Evolutionary conservation across 2,113 vertebrate species (phyloP).

Genomic region (Entelurus aequoreus): DNA sequence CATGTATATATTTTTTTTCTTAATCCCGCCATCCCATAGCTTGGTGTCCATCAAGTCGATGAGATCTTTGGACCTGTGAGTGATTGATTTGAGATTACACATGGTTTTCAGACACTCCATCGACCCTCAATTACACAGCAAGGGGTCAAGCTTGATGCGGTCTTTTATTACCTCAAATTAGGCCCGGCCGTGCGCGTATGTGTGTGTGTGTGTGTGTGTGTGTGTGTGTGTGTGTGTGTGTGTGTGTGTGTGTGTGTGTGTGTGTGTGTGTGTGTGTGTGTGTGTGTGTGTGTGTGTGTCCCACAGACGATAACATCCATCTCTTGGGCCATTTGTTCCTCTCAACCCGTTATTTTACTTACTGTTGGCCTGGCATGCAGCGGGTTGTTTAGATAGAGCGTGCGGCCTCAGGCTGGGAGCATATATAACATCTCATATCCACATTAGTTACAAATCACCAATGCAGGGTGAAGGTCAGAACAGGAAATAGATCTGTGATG

Average conservation of each 20-base stretch:
- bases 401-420: constrained; percentile 41
- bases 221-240: neutral
- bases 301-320: constrained; percentile 56
- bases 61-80: constrained; percentile 51
- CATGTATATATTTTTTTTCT: constrained; percentile 4
- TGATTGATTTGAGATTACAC: constrained; percentile 56
- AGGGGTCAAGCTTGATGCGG: constrained; percentile 57
- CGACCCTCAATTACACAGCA: constrained; percentile 42
- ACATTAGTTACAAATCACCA: constrained; percentile 58
- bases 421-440: constrained; percentile 57
- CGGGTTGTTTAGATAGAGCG: constrained; percentile 43
- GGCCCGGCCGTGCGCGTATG: constrained; percentile 6
- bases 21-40: constrained; percentile 10
- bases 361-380: constrained; percentile 33
- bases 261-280: too few species aligned
- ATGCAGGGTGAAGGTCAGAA: constrained; percentile 45
- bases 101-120: constrained; percentile 41
- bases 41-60: constrained; percentile 27
- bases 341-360: constrained; percentile 61
- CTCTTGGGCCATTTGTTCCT: constrained; percentile 61
- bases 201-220: too few species aligned
- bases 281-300: constrained; percentile 27
- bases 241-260: too few species aligned
- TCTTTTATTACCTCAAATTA: constrained; percentile 69
- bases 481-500: constrained; percentile 24